phyloP scores from a whole-genome alignment of 2,888 invertebrate species.

The Pasiphila rectangulata region DNA sequence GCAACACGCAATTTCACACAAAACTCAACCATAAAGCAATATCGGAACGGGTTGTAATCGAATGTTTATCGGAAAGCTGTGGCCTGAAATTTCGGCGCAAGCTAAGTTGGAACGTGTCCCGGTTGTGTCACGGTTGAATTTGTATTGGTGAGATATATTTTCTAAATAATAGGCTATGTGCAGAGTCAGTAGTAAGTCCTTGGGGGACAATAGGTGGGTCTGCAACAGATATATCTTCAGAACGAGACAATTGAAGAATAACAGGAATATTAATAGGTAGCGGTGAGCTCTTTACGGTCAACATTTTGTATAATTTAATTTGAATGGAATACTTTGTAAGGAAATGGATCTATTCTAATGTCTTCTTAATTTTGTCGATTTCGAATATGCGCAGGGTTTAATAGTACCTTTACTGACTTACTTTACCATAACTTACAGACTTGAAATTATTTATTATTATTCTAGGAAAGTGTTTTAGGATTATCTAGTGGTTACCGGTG shows the following conservation, averaged over 20 bases:
- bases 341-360: constrained; percentile 2
- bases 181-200: constrained; percentile 68
- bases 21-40: constrained; percentile 33
- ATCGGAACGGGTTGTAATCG: constrained; percentile 21
- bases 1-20: constrained; percentile 19
- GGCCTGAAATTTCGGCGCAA: constrained; percentile 19
- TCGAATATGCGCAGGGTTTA: no score
- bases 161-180: constrained; percentile 56
- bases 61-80: constrained; percentile 21
- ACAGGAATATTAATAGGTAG: constrained; percentile 67
- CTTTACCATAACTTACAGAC: no score
- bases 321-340: constrained; percentile 7
- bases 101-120: constrained; percentile 23
- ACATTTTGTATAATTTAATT: constrained; percentile 31
- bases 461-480: no score
- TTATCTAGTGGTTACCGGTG: no score
- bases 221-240: constrained; percentile 67
- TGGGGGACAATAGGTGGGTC: constrained; percentile 73
- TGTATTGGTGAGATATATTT: constrained; percentile 26
- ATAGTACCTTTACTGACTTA: no score
- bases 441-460: no score
- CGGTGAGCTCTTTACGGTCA: constrained; percentile 42
- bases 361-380: background rate
- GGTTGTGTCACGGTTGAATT: constrained; percentile 31
- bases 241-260: constrained; percentile 75